These are phyloP conservation scores for Loxodonta africana DNA, from an alignment of 2,113 vertebrate genomes.

Conservation along the genomic window DNA sequence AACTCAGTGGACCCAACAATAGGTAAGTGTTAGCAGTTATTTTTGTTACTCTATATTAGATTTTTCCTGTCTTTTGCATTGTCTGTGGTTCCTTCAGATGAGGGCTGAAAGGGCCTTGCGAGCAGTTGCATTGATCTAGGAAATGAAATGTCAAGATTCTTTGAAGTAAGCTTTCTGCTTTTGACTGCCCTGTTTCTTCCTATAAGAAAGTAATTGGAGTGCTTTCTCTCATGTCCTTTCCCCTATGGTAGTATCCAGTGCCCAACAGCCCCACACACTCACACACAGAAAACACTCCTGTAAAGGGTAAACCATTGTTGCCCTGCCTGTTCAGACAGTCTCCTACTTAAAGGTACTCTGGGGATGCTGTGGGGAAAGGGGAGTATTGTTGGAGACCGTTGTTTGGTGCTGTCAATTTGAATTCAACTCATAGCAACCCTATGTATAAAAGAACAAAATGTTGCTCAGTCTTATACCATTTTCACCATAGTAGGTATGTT, in stretches of 20 bases:
- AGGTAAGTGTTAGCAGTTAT: background rate
- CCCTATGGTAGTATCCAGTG: background rate
- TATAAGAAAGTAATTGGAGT: background rate
- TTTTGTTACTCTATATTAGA: slow-evolving; percentile 47
- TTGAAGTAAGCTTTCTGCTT: background rate
- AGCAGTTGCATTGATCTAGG: slow-evolving; percentile 12
- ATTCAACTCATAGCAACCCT: background rate
- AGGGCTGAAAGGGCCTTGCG: slow-evolving; percentile 29
- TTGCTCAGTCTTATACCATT: background rate
- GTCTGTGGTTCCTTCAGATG: background rate
- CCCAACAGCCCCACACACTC: too few species aligned
- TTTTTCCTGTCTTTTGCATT: slow-evolving; percentile 31
- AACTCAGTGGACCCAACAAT: too few species aligned
- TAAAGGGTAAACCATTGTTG: background rate
- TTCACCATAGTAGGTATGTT: background rate
- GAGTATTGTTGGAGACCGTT: background rate
- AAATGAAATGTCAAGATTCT: background rate
- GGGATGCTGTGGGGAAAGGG: background rate
- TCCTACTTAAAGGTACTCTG: background rate
- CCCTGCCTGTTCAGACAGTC: background rate
- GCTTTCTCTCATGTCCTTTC: slow-evolving; percentile 25
- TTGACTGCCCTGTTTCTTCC: background rate
- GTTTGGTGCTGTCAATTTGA: background rate
- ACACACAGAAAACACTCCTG: background rate
- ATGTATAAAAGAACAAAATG: background rate